A percentile compares a stretch with the other conserved stretches of the same genome.
phyloP scores from a whole-genome alignment of 1,140 invertebrate genomes.

The Epicauta chinensis region DNA sequence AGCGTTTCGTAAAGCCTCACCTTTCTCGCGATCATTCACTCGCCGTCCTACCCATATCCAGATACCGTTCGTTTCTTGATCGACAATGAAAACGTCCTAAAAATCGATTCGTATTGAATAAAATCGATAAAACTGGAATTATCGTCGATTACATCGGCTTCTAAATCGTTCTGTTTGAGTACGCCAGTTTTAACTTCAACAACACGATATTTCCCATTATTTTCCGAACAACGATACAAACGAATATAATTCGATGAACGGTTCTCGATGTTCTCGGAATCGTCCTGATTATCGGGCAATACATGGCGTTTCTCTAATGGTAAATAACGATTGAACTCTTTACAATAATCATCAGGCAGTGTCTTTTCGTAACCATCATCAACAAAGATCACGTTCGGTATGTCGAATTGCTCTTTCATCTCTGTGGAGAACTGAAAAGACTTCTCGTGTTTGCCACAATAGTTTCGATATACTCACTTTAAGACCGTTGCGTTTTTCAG shows the following conservation, averaged over 20 bases:
- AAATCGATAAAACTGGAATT: not conserved
- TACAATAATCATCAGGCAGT: slow-evolving; percentile 55
- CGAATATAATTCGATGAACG: slow-evolving; percentile 47
- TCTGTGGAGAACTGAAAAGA: slow-evolving; percentile 42
- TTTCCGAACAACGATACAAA: slow-evolving; percentile 66
- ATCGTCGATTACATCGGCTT: slow-evolving; percentile 53
- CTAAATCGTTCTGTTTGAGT: slow-evolving; percentile 70
- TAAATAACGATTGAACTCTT: slow-evolving; percentile 62
- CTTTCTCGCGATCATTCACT: slow-evolving; percentile 60
- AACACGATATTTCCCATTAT: slow-evolving; percentile 75
- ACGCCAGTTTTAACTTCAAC: slow-evolving; percentile 83
- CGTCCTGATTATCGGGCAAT: slow-evolving; percentile 46
- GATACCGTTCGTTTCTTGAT: slow-evolving; percentile 77
- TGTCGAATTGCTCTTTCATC: slow-evolving; percentile 43
- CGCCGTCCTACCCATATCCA: slow-evolving; percentile 89
- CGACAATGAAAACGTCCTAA: slow-evolving; percentile 79
- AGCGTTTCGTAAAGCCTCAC: slow-evolving; percentile 76
- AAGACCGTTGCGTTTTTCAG: slow-evolving; percentile 61
- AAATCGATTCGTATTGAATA: slow-evolving; percentile 15
- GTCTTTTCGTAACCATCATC: slow-evolving; percentile 82
- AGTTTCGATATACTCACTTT: slow-evolving; percentile 43
- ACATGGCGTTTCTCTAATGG: slow-evolving; percentile 58
- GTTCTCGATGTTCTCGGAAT: slow-evolving; percentile 27
- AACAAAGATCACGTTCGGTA: slow-evolving; percentile 60
- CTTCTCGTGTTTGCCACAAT: slow-evolving; percentile 11